Evolutionary conservation across 2,113 vertebrate genomes (phyloP).

Genomic region (Albula glossodonta): DNA sequence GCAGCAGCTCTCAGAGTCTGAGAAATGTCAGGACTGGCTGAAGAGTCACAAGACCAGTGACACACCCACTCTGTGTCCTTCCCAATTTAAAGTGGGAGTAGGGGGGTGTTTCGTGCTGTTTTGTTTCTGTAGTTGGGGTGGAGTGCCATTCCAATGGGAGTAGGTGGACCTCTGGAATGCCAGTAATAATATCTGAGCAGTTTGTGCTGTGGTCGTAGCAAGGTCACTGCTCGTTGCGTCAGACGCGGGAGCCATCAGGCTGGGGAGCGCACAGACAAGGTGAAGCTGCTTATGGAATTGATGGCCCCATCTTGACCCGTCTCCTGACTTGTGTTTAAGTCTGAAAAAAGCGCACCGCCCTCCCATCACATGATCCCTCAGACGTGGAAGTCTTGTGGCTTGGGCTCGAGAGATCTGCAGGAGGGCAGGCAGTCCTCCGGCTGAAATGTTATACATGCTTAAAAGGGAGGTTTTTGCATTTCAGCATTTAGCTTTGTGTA

Average conservation of each 20-base stretch:
- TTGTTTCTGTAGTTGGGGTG: constrained; percentile 45
- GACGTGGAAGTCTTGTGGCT: background rate
- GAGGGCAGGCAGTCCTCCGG: background rate
- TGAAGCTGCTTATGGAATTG: constrained; percentile 6
- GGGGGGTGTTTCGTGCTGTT: constrained; percentile 56
- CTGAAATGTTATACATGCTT: background rate
- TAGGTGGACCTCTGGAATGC: constrained; percentile 46
- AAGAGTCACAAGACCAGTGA: background rate
- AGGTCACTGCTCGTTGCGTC: constrained; percentile 39
- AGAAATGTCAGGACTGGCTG: background rate
- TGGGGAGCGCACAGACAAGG: background rate
- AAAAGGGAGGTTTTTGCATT: background rate
- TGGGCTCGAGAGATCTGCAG: background rate
- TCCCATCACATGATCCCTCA: background rate
- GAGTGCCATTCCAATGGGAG: constrained; percentile 46
- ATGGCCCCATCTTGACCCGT: background rate
- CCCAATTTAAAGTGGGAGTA: constrained; percentile 48
- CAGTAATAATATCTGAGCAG: constrained; percentile 38
- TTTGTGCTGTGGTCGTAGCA: constrained; percentile 25
- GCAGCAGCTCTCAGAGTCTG: background rate
- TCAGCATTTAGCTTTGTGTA: background rate
- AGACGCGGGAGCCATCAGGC: background rate
- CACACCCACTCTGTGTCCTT: constrained; percentile 35
- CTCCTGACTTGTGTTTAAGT: background rate
- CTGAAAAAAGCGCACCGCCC: background rate